Evolutionary conservation across 2,888 invertebrate genomes (phyloP).

Genomic region (Nymphalis urticae): DNA sequence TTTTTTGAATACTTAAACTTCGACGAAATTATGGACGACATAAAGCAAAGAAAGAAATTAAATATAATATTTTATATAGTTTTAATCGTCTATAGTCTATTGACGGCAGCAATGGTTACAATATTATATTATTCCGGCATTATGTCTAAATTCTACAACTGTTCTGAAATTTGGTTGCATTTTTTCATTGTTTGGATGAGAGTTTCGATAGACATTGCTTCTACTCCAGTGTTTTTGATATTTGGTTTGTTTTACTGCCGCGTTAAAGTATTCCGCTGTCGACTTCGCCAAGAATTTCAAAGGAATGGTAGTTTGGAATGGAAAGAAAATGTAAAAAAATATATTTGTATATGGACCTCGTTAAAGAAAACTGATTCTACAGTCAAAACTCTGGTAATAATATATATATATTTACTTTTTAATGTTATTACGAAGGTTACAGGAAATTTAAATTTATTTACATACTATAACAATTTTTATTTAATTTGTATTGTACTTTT

Average conservation of each 20-base stretch:
- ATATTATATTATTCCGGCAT: not conserved
- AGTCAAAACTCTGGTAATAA: not conserved
- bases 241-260: slow-evolving; percentile 23
- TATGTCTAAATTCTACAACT: too few species aligned
- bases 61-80: not conserved
- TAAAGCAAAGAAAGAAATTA: not conserved
- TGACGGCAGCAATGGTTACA: not conserved
- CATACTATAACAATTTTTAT: too few species aligned
- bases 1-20: slow-evolving; percentile 9
- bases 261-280: slow-evolving; percentile 9
- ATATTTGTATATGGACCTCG: not conserved
- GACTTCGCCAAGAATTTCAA: not conserved
- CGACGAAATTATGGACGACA: not conserved
- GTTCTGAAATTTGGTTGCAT: too few species aligned
- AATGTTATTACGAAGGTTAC: too few species aligned
- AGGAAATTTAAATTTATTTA: too few species aligned
- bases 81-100: not conserved
- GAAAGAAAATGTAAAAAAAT: not conserved
- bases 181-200: not conserved
- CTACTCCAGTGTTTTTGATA: slow-evolving; percentile 1
- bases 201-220: not conserved
- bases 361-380: not conserved
- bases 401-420: too few species aligned
- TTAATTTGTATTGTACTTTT: too few species aligned
- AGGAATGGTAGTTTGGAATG: not conserved